Percentiles rank a stretch among this genome's conserved stretches.
Evolutionary conservation across 2,113 vertebrate genomes (phyloP).

Genomic region (Spea bombifrons): DNA sequence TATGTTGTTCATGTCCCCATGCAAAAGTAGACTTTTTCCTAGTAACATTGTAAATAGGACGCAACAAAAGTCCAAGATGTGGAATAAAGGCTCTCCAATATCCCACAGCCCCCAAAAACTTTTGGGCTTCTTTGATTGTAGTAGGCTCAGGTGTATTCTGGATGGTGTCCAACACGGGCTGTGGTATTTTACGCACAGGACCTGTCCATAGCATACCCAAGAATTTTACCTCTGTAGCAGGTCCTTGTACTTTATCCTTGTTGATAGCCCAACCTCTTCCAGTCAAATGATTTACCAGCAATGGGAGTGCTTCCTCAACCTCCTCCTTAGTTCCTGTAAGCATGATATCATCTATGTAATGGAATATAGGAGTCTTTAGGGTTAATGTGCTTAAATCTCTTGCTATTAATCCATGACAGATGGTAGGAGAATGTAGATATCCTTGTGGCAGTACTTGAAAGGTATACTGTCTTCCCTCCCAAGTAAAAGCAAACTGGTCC

Average conservation of each 20-base stretch:
- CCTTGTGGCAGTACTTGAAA: neutral
- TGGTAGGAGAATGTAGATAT: neutral
- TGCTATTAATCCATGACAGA: neutral
- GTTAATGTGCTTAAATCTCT: neutral
- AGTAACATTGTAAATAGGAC: neutral
- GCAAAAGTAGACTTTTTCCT: neutral
- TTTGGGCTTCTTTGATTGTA: neutral
- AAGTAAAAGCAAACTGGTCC: slow-evolving; percentile 25
- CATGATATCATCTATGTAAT: slow-evolving; percentile 8
- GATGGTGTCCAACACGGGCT: neutral
- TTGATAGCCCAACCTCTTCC: neutral
- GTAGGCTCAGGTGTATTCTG: neutral
- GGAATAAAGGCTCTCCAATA: too few species aligned
- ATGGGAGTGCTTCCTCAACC: neutral
- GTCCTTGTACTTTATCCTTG: neutral
- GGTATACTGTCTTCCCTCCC: slow-evolving; percentile 1
- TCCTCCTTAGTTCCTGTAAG: slow-evolving; percentile 2
- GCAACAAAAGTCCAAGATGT: too few species aligned
- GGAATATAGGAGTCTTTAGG: neutral
- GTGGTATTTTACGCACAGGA: neutral
- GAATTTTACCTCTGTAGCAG: neutral
- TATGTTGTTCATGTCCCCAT: neutral
- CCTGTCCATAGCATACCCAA: neutral
- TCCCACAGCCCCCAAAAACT: neutral
- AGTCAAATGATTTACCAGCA: neutral